Evolutionary conservation across 2,888 invertebrate genomes (phyloP).

Genomic region (Drosophila buzzatii): DNA sequence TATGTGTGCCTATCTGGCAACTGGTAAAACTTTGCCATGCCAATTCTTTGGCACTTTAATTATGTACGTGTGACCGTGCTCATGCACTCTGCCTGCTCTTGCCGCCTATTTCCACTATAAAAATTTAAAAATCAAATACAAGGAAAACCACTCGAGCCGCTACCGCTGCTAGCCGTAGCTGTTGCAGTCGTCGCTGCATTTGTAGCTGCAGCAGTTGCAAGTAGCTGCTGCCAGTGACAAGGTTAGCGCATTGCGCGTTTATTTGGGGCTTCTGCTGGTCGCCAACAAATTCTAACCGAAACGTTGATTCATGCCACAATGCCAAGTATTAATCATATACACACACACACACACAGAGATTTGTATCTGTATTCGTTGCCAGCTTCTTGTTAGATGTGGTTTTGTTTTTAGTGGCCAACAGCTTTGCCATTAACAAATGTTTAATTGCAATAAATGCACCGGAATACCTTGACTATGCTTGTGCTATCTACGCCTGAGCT

Average conservation of each 20-base stretch:
- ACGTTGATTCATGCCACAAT: constrained; percentile 36
- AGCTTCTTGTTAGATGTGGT: constrained; percentile 64
- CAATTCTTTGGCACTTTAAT: constrained; percentile 60
- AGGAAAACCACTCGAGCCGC: constrained; percentile 83
- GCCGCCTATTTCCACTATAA: constrained; percentile 51
- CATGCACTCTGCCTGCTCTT: constrained; percentile 22
- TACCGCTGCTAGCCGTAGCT: constrained; percentile 31
- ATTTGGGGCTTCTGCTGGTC: constrained; percentile 73
- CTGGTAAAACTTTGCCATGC: constrained; percentile 8
- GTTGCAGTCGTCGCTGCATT: constrained; percentile 5
- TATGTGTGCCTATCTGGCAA: constrained; percentile 23
- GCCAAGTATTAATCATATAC: constrained; percentile 32
- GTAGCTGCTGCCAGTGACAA: constrained; percentile 57
- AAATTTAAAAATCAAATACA: constrained; percentile 82
- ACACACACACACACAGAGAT: not conserved
- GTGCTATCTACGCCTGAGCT: constrained; percentile 51
- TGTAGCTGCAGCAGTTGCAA: constrained; percentile 37
- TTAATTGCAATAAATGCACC: constrained; percentile 81
- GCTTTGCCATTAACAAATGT: constrained; percentile 74
- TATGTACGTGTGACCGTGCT: constrained; percentile 38
- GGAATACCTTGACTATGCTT: constrained; percentile 68
- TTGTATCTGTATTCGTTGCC: not conserved
- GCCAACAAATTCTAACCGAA: constrained; percentile 70
- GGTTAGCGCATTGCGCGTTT: constrained; percentile 73
- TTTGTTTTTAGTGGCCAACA: constrained; percentile 54